Evolutionary conservation across 2,113 vertebrate species (phyloP).

Genomic region (Pseudorectes ferrugineus): DNA sequence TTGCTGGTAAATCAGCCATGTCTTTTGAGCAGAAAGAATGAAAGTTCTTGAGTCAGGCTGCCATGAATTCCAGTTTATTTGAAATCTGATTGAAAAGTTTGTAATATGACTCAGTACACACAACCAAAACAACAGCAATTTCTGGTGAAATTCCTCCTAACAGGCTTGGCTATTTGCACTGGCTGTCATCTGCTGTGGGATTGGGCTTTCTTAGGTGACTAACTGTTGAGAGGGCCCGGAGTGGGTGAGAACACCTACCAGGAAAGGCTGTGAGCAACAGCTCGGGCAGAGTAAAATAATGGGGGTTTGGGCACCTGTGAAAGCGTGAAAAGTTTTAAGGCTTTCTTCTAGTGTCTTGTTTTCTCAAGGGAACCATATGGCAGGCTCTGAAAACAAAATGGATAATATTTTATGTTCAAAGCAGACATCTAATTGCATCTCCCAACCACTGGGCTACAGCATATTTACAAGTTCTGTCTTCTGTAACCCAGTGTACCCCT

Average conservation of each 20-base stretch:
- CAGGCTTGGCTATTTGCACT: neutral
- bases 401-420: slow-evolving; percentile 5
- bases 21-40: neutral
- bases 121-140: neutral
- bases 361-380: neutral
- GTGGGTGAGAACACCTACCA: neutral
- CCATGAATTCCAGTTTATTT: neutral
- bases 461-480: neutral
- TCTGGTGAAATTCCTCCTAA: neutral
- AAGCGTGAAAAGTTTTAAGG: neutral
- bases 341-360: neutral
- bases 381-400: neutral
- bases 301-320: neutral
- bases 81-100: slow-evolving; percentile 3
- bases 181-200: neutral
- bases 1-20: neutral
- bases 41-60: neutral
- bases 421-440: neutral
- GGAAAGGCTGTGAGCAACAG: neutral
- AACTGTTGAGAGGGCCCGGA: neutral
- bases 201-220: neutral
- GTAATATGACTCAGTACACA: neutral
- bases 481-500: neutral
- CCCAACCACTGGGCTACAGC: neutral
- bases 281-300: neutral